Percentiles rank a stretch among this genome's conserved stretches.
phyloP scores from a whole-genome alignment of 2,888 invertebrate genomes.

The Anthophora plumipes region DNA sequence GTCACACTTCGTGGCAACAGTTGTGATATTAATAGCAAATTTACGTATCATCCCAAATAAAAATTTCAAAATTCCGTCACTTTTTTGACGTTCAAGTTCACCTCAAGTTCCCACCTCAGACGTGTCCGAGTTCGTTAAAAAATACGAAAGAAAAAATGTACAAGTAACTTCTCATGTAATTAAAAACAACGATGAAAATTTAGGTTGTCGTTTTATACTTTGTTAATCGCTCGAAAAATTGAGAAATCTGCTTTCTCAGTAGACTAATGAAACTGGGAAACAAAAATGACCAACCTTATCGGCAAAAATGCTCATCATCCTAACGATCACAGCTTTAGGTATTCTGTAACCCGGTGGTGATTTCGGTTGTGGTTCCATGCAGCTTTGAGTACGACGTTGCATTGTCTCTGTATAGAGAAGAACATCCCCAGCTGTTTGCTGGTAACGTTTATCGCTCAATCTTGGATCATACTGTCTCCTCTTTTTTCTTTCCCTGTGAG shows the following conservation, averaged over 20 bases:
- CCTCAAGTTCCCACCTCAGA: too few species aligned
- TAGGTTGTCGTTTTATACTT: not conserved
- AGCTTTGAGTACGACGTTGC: not conserved
- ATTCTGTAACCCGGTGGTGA: constrained; percentile 37
- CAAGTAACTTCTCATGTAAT: too few species aligned
- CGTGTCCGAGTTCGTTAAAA: too few species aligned
- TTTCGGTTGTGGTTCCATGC: constrained; percentile 50
- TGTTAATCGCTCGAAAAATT: not conserved
- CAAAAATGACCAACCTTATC: constrained; percentile 8
- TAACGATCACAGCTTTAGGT: constrained; percentile 47
- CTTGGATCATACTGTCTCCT: constrained; percentile 51
- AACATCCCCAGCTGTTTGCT: constrained; percentile 41
- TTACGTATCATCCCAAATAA: too few species aligned
- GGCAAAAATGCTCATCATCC: not conserved
- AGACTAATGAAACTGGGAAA: too few species aligned
- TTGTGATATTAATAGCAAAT: too few species aligned
- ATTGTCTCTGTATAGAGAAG: constrained; percentile 30
- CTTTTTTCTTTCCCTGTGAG: constrained; percentile 8
- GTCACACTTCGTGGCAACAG: too few species aligned
- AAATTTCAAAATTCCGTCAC: too few species aligned
- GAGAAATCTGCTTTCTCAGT: too few species aligned
- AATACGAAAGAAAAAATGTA: too few species aligned
- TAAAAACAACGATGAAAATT: too few species aligned
- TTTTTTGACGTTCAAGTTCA: too few species aligned
- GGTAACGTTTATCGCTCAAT: constrained; percentile 67